Base-by-base conservation (phyloP, 2,113 vertebrate genomes). In the Otolemur garnettii region DNA sequence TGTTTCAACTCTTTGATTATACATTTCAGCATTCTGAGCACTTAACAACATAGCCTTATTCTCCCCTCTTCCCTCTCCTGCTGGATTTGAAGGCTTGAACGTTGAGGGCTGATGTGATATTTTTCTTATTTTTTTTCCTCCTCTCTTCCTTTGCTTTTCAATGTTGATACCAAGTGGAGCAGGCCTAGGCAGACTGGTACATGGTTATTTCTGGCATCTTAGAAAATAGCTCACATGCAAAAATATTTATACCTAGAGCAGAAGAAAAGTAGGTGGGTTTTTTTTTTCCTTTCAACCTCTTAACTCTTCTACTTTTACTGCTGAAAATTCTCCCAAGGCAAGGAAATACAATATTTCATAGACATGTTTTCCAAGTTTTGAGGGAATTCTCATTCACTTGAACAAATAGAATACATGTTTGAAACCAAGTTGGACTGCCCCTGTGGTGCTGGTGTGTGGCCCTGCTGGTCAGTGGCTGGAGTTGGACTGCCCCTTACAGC, bases 1-100 rank as follows among this genome's bases (percentile, higher is more conserved):
- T n/a, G 1, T 45, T 83, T 91, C 91, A 62, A 28, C 12, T 86
- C 90, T 92, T 78, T 91, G 53, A 88, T 78, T 88, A 81, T 42
- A 79, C 71, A 79, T 64, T 75, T 85, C 60, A 71, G 38, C 12
- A 64, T 66, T 88, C 38, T 85, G 81, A 71, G 28, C 85, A 78
- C 45, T 85, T 66, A 66, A 53, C 42, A 88, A 97, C 15, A 38
- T 38, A 87, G 7, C 77, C 5, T 81, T 80, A 69, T 62, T 35
- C 24, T 86, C 69, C 53, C 91, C n/a, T 53, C 18, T 12, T 24
- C 6, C 45, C 74, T 83, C 1, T 45, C 18, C 75, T 57, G 2
- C 45, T 26, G 1, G 5, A n/a, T 90, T 93, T 95, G 85, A 87
- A 96, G 57, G 1, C 69, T 7, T 87, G 45, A 93, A 13, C 13